These are phyloP conservation scores for Colistium nudipinnis DNA, from an alignment of 2,113 vertebrate genomes.

Conservation along the genomic window DNA sequence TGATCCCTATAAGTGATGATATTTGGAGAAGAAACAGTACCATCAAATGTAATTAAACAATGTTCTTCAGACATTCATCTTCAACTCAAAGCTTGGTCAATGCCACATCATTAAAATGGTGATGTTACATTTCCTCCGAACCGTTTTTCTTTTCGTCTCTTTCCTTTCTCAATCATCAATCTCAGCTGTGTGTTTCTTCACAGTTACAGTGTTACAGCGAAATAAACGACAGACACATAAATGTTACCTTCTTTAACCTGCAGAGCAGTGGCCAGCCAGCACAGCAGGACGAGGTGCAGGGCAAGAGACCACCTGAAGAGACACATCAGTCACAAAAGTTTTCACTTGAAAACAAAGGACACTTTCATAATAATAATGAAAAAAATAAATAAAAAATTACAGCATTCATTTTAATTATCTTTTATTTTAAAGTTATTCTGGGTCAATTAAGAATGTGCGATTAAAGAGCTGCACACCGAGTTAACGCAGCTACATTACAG, in stretches of 20 bases:
- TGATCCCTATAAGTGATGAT: too few relatives aligned
- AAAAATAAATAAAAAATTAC: too few relatives aligned
- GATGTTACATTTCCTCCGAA: not conserved
- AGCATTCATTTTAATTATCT: not conserved
- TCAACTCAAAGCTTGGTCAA: too few relatives aligned
- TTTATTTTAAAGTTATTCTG: not conserved
- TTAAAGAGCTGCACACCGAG: not conserved
- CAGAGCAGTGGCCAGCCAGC: conserved; percentile 55
- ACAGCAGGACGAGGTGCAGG: conserved; percentile 62
- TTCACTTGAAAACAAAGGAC: not conserved
- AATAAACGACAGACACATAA: conserved; percentile 7
- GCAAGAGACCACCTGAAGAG: conserved; percentile 67
- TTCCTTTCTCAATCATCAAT: not conserved
- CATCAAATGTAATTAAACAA: too few relatives aligned
- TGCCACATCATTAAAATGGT: too few relatives aligned
- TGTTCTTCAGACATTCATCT: too few relatives aligned
- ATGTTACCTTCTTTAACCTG: conserved; percentile 75
- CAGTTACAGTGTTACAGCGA: not conserved
- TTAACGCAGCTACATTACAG: not conserved
- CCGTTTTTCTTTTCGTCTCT: not conserved
- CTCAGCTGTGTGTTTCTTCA: not conserved
- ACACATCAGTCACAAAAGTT: conserved; percentile 31
- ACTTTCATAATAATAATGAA: not conserved
- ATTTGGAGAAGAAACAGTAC: too few relatives aligned
- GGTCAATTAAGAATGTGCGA: not conserved